phyloP scores from a whole-genome alignment of 2,113 vertebrate species.

The Lepidothrix coronata region DNA sequence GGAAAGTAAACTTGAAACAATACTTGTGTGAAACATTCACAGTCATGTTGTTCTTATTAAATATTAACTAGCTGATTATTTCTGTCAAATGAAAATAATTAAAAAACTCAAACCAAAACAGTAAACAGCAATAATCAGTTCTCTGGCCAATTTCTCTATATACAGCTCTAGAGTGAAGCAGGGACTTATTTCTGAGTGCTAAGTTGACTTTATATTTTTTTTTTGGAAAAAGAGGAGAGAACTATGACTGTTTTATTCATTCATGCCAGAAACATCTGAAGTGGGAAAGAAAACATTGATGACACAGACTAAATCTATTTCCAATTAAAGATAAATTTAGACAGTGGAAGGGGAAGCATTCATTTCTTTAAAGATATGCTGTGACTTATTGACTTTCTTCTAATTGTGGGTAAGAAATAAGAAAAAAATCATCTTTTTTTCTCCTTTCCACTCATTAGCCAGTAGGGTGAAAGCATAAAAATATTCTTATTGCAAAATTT shows the following conservation, averaged over 20 bases:
- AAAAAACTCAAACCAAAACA: not conserved
- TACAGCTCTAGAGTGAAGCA: not conserved
- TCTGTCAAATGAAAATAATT: not conserved
- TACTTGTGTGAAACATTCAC: not conserved
- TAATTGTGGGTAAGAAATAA: not conserved
- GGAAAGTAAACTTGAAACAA: not conserved
- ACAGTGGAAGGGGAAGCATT: accelerated
- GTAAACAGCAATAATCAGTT: accelerated
- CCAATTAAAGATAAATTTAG: not conserved
- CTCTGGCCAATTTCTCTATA: not conserved
- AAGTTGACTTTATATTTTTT: not conserved
- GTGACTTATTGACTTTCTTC: not conserved
- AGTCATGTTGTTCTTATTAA: not conserved
- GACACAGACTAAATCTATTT: not conserved
- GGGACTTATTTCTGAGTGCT: not conserved
- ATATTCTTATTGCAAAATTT: not conserved
- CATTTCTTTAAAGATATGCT: not conserved
- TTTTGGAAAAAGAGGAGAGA: not conserved
- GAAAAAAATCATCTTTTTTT: not conserved
- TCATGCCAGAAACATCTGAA: not conserved
- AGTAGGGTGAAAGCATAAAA: not conserved
- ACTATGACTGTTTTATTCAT: not conserved
- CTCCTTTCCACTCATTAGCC: not conserved
- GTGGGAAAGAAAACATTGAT: not conserved
- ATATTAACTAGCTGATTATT: not conserved